Evolutionary conservation across 1,140 invertebrate species (phyloP), one percentile per base, ranked within the genome.

Genomic region (Brachionus manjavacas): DNA sequence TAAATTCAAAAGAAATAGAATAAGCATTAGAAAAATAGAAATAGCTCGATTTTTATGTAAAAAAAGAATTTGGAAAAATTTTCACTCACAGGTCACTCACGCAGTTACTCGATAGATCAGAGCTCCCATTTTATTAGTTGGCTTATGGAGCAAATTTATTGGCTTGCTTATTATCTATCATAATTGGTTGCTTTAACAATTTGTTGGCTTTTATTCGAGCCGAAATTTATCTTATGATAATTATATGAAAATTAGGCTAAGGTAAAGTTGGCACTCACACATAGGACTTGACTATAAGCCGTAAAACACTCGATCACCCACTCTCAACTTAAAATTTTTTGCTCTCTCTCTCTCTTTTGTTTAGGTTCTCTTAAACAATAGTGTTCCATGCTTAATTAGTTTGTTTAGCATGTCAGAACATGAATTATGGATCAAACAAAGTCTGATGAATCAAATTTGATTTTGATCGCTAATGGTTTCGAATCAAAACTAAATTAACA

Each of bases 11-110:
- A 20, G 20, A 60, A 60, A 20, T 60, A 60, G 52, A 60, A 60
- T n/a, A 23, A 41, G 39, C 41, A 74, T 41, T 20, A 9, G 46
- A 41, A 20, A 74, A 23, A 16, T 35, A 4, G n/a, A 35, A 41
- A 74, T 9, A 41, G 70, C 16, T 74, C 35, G n/a, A 41, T 23
- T 74, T 74, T 41, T 74, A 16, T 41, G 16, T 74, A 49, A 12
- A 49, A 49, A 28, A 43, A 9, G 6, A 41, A 74, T 43, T 49
- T 76, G 23, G 9, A 52, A 14, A 25, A 31, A 72, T 72, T 41
- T 43, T 23, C 41, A 49, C 72, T 76, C 72, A 76, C 72, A 46
- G 46, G 72, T 76, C 72, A 76, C 72, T 76, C 72, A 76, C 72
- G 72, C 12, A 49, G 72, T 76, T 6, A 76, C 72, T 76, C 72